Evolutionary conservation across 2,888 invertebrate genomes (phyloP), one percentile per base, ranked within the genome.

Genomic region (Diplolepis rosae): DNA sequence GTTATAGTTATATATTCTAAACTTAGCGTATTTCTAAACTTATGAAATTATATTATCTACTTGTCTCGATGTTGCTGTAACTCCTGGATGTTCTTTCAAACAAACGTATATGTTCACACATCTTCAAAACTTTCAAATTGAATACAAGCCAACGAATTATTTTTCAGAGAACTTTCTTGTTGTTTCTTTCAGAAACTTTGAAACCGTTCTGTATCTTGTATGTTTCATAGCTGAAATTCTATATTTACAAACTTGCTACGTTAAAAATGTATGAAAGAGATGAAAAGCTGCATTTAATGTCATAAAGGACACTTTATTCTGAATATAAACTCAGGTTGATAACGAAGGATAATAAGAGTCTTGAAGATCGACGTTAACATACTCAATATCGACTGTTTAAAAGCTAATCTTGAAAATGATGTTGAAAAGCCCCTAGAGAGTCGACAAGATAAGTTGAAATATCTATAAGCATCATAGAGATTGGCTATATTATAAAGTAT

Each of bases 361-460:
- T 61, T 24, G 61, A 61, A 27, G n/a, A 27, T 61, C n/a, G 61
- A 42, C 61, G 39, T 61, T 39, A 61, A 42, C n/a, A 39, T 39
- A 61, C 61, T 61, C 39, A 22, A 39, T 61, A 61, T 61, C 30
- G 56, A 56, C 56, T 32, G 32, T 35, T 56, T 56, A 56, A 56
- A 56, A 35, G 56, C 56, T 56, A 56, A 56, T 61, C 61, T 61
- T 27, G 61, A 61, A 61, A 39, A 61, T 42, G 61, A 61, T 61
- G 61, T 61, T 61, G 24, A 61, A 61, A 61, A 61, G 61, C 35
- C 61, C 39, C 61, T 4, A 39, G 39, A 61, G 61, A 61, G 61
- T 39, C 32, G 27, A 22, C 24, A 15, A 9, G 13, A 61, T 61
- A 61, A 42, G n/a, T 24, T 42, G 24, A 61, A 61, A 61, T 61